phyloP scores from a whole-genome alignment of 1,140 invertebrate species.

The Drosophila navojoa region DNA sequence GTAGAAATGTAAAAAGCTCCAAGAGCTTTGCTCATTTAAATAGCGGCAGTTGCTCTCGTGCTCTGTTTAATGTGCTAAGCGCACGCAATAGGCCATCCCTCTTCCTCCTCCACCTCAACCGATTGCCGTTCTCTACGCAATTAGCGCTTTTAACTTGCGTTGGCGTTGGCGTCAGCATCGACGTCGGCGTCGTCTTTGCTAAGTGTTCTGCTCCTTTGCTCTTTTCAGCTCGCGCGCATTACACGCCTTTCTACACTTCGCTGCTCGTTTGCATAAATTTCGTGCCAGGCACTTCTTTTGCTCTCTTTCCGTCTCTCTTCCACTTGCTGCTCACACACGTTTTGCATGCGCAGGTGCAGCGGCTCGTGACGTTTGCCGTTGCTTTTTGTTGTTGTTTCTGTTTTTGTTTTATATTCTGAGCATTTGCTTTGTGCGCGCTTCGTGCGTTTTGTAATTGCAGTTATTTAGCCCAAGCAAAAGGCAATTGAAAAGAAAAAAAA shows the following conservation, averaged over 20 bases:
- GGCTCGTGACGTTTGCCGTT: conserved; percentile 54
- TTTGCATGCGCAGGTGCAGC: conserved; percentile 73
- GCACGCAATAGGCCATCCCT: conserved; percentile 62
- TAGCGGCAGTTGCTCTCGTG: conserved; percentile 51
- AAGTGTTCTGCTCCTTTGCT: conserved; percentile 4
- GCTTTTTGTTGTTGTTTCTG: conserved; percentile 4
- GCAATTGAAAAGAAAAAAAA: conserved; percentile 17
- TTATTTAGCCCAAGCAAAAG: conserved; percentile 62
- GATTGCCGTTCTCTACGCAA: conserved; percentile 34
- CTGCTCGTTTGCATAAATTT: conserved; percentile 81
- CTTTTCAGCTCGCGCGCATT: conserved; percentile 35
- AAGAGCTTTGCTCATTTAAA: conserved; percentile 60
- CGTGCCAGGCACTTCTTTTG: conserved; percentile 60
- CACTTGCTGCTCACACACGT: conserved; percentile 36
- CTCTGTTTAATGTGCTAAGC: conserved; percentile 67
- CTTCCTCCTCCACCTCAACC: not conserved
- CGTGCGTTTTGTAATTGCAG: conserved; percentile 72
- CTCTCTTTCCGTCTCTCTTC: conserved; percentile 2
- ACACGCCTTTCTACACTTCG: conserved; percentile 80
- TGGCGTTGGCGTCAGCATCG: conserved; percentile 35
- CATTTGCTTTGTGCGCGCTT: conserved; percentile 35
- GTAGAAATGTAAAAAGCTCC: not conserved
- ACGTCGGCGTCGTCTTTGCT: not conserved
- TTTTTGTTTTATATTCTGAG: not conserved
- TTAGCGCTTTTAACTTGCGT: conserved; percentile 64